Evolutionary conservation across 1,140 invertebrate genomes (phyloP), one percentile per base, ranked within the genome.

Genomic region (Brachionus paranguensis): DNA sequence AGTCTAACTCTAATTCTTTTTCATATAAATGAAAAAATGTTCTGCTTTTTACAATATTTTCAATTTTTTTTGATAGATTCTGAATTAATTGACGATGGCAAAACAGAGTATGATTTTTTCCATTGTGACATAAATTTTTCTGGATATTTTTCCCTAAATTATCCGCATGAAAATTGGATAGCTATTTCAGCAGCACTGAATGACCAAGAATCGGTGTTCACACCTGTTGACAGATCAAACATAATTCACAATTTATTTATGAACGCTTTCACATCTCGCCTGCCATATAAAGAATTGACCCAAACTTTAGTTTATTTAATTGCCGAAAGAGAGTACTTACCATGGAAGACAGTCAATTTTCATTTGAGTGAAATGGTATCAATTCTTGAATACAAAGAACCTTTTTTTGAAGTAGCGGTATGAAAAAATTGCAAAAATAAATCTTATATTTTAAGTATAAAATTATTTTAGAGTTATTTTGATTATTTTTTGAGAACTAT

Each of bases 191-290:
- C 64, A 1, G 50, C 43, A 29, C 37, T 64, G n/a, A 64, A 41
- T 68, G 7, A 24, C 5, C 17, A 47, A 11, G 12, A 5, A 2
- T 8, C 5, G 12, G 37, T 55, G 0, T 37, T 83, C 3, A 14
- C 1, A 20, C 7, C 11, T 1, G 10, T n/a, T 50, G 81, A 83
- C 24, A 27, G 81, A 47, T 29, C 81, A 12, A 83, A 83, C 37
- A 50, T 83, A 50, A 68, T 83, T 5, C 60, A 83, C 20, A 83
- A 83, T 55, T 43, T 68, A 11, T 83, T 83, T 10, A 37, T 81
- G 53, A 81, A 81, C 24, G 7, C 78, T 0, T 81, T 64, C n/a
- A 81, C 50, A 29, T 17, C 24, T 12, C 78, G 78, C 24, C 20
- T 68, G 43, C 20, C 78, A 8, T 81, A 81, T 43, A 27, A 33